Evolutionary conservation across 2,113 vertebrate species (phyloP).

Genomic region (Pipra filicauda): DNA sequence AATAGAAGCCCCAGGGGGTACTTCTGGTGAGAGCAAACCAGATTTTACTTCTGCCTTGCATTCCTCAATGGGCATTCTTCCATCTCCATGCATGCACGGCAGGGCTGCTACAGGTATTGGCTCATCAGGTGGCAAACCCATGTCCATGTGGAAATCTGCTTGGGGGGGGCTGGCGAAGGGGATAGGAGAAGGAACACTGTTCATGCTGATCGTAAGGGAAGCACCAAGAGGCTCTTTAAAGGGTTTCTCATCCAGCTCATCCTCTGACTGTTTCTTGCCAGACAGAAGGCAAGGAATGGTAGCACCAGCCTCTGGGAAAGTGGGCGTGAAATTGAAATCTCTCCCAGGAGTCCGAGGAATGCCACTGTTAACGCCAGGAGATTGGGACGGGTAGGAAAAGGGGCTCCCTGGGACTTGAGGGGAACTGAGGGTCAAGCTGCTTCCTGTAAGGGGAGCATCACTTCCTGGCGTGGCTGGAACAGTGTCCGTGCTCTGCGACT

Average conservation of each 20-base stretch:
- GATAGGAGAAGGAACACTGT: slow-evolving; percentile 72
- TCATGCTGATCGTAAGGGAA: slow-evolving; percentile 60
- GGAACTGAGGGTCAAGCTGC: slow-evolving; percentile 86
- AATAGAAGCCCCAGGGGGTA: slow-evolving; percentile 59
- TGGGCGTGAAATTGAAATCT: slow-evolving; percentile 92
- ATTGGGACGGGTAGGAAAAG: slow-evolving; percentile 92
- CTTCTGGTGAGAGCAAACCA: slow-evolving; percentile 57
- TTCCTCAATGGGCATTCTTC: slow-evolving; percentile 58
- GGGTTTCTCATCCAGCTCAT: slow-evolving; percentile 81
- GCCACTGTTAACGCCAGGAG: slow-evolving; percentile 87
- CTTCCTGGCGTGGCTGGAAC: slow-evolving; percentile 87
- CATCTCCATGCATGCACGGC: slow-evolving; percentile 64
- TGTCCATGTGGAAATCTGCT: slow-evolving; percentile 61
- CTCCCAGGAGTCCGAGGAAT: slow-evolving; percentile 94
- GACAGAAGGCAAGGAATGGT: slow-evolving; percentile 74
- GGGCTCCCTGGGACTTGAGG: slow-evolving; percentile 92
- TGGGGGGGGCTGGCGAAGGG: slow-evolving; percentile 66
- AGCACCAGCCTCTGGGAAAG: slow-evolving; percentile 87
- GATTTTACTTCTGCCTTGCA: slow-evolving; percentile 62
- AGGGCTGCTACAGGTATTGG: slow-evolving; percentile 50
- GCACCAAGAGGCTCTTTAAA: slow-evolving; percentile 84
- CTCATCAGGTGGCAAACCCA: slow-evolving; percentile 53
- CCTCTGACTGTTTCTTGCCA: slow-evolving; percentile 82
- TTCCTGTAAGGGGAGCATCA: slow-evolving; percentile 86
- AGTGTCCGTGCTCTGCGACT: slow-evolving; percentile 90